Conservation (phyloP, 2,797 vertebrate genomes). For the Anabacerthia variegaticeps region DNA sequence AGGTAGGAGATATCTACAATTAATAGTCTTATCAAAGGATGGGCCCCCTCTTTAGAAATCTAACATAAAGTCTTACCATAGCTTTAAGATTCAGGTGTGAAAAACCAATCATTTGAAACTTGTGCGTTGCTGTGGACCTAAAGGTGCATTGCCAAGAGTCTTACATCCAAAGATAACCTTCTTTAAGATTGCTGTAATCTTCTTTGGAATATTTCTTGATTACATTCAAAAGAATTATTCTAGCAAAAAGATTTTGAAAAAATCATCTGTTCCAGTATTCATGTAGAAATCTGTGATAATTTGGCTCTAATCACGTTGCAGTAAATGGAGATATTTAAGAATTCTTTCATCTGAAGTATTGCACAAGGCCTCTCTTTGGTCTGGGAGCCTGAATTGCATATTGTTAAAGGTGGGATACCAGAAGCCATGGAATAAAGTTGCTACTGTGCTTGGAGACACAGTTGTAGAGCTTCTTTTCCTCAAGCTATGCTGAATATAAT, state of each 20-base stretch:
- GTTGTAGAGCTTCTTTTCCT: background rate
- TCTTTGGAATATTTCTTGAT: background rate
- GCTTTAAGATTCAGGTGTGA: background rate
- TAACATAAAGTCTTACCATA: background rate
- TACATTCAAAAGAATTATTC: background rate
- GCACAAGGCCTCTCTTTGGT: background rate
- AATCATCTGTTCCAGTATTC: background rate
- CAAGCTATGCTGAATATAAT: background rate
- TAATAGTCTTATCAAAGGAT: background rate
- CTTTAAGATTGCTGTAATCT: background rate
- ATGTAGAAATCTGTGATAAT: background rate
- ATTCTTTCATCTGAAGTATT: background rate
- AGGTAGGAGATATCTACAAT: background rate
- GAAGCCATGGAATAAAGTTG: background rate
- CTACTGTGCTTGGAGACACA: background rate
- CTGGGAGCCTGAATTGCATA: background rate
- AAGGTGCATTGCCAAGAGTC: background rate
- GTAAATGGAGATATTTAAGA: background rate
- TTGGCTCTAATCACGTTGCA: background rate
- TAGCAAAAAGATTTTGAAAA: background rate
- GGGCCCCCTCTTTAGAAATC: background rate
- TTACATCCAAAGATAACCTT: background rate
- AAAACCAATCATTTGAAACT: background rate
- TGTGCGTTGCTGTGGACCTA: background rate
- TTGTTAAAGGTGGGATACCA: background rate